Base-by-base conservation (phyloP, 2,888 invertebrate species). In the Drosophila atroscutellata region DNA sequence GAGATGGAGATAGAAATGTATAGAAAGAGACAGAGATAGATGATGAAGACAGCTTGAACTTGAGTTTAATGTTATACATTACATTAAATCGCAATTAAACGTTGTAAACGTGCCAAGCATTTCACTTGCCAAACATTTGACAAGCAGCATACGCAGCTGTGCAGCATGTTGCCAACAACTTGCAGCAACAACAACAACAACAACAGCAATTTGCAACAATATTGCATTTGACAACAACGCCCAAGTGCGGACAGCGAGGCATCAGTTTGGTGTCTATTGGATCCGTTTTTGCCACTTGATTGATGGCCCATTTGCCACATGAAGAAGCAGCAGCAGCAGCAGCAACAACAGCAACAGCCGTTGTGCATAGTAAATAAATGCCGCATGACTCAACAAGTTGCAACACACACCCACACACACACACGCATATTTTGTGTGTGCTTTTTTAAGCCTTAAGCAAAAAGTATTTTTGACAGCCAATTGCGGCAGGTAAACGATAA, bases 311-410 rank as follows among this genome's bases (percentile, higher is more conserved):
- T 71, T 66, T 66, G 72, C 60, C 71, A 57, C 45, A 45, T 47
- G 57, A 36, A 60, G 49, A 20, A 13, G 57, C 26, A 54, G 36
- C 20, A 34, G 56, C 30, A 51, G 45, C 37, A 49, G 59, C 15
- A 28, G 36, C 34, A 55, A 24, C 45, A 36, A 36, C 37, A 18
- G 26, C 36, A 45, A 26, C 60, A 62, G 56, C 65, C 63, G 72
- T 80, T 61, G 63, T 87, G 80, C 74, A 87, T 89, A 72, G 77
- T 87, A 85, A 69, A 13, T 47, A 69, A 85, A 85, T 72, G 68
- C 70, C 59, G 60, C 77, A 77, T 89, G 85, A 89, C 88, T 85
- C 85, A 85, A 85, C 90, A 87, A 89, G 90, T 85, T 87, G 88
- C 85, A 83, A 75, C 73, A 76, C 66, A 54, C 65, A 66, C 62